phyloP scores from a whole-genome alignment of 2,797 vertebrate genomes.

The Crocodylus rhombifer region DNA sequence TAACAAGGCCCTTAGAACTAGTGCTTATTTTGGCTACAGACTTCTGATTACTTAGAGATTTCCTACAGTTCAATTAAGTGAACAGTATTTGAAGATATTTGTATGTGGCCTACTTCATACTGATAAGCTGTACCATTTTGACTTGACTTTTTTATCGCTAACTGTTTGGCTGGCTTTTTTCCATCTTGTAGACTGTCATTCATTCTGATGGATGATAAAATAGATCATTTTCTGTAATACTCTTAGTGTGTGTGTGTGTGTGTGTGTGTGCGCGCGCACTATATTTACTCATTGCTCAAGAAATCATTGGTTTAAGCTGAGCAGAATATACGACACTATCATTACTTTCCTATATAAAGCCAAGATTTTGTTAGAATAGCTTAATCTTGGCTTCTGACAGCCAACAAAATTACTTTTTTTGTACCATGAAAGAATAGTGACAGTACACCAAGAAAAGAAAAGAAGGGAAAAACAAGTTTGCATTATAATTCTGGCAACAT shows the following conservation, averaged over 20 bases:
- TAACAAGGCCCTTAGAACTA: not conserved
- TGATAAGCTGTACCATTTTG: not conserved
- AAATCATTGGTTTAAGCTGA: not conserved
- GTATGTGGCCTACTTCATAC: not conserved
- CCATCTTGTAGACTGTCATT: not conserved
- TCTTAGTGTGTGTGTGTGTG: no score
- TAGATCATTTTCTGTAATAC: not conserved
- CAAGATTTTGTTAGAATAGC: conserved; percentile 14
- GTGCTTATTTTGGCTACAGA: not conserved
- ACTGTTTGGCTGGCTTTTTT: not conserved
- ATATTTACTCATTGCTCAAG: not conserved
- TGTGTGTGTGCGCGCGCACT: not conserved
- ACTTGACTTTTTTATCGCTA: not conserved
- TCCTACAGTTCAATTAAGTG: not conserved
- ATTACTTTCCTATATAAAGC: conserved; percentile 35
- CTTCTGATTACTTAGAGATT: not conserved
- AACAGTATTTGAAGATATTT: not conserved
- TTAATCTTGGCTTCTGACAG: conserved; percentile 45
- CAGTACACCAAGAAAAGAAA: conserved; percentile 66
- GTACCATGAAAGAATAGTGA: conserved; percentile 59
- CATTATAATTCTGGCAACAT: conserved; percentile 82
- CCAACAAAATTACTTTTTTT: conserved; percentile 68
- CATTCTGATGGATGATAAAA: not conserved
- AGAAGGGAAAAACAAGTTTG: conserved; percentile 77
- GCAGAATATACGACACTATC: not conserved